Percentiles rank a stretch among this genome's conserved stretches.
These are phyloP conservation scores for Conistra vaccinii DNA, from an alignment of 2,888 invertebrate species.

Conservation along the genomic window DNA sequence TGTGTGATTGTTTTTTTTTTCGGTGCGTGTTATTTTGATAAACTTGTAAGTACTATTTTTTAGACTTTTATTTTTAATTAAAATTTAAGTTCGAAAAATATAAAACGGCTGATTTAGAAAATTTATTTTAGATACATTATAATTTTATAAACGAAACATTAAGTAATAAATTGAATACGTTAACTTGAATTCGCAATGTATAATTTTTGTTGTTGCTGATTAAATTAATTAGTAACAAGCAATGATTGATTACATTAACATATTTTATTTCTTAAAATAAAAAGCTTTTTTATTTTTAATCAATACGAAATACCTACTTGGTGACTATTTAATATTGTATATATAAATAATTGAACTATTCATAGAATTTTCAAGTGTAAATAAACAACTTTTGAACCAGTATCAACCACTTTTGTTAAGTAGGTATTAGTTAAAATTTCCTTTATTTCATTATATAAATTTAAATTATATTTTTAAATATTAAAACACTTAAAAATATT, in stretches of 20 bases:
- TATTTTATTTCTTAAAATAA: background rate
- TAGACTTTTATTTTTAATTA: background rate
- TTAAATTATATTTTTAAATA: no score
- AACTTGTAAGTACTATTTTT: conserved; percentile 48
- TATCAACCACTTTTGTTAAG: background rate
- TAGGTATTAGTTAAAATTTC: background rate
- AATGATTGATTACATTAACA: background rate
- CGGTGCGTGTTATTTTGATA: conserved; percentile 28
- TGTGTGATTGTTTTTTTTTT: conserved; percentile 45
- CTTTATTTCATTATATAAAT: no score
- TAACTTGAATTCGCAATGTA: background rate
- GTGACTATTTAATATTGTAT: background rate
- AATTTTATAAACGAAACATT: background rate
- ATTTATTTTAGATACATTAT: background rate
- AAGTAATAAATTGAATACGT: background rate
- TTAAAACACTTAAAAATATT: no score
- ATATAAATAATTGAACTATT: background rate
- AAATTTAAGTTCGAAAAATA: background rate
- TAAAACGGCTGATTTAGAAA: background rate
- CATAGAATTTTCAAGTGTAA: background rate
- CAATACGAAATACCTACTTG: background rate
- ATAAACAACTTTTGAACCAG: background rate
- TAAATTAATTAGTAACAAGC: background rate
- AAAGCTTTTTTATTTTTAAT: background rate
- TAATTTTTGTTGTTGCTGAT: background rate